Base-by-base conservation (phyloP, 2,113 vertebrate species). In the Grallaria varia region DNA sequence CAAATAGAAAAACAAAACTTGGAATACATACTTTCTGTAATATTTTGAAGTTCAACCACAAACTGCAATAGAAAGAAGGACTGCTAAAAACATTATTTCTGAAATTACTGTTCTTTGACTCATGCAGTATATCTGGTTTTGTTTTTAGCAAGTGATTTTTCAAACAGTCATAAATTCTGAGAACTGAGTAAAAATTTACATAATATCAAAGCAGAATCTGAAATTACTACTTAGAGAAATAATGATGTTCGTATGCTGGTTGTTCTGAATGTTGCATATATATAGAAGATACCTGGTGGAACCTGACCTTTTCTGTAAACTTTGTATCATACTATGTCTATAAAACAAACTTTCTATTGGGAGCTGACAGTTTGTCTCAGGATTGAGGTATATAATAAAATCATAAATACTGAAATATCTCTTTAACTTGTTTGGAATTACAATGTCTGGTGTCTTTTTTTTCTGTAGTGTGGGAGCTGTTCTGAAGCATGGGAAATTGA, bases 11-110 rank as follows among this genome's bases (percentile, higher is more conserved):
- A 49, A 68, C 1, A 14, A 95, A 94, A 30, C 53, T 83, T 78
- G 56, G 60, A 86, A 71, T 62, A 47, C 6, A 33, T 71, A 40
- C 60, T 83, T 87, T 87, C 74, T 3, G 5, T 58, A 91, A 58
- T 4, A 30, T 87, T 89, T 84, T 94, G 89, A 96, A 95, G 87
- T 95, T 97, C 94, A 95, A 15, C 12, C 15, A 93, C 55, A 93
- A 91, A 81, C 33, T 63, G 30, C n/a, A 90, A 15, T 44, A 69
- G n/a, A 87, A 55, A 53, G 31, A 69, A 91, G 10, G 18, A 2
- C 9, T 77, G 62, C n/a, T 62, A 4, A 84, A 80, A 35, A 3
- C 9, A 44, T 62, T 1, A 85, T 91, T 95, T 89, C 22, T 90
- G 64, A 73, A 84, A 89, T 84, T 72, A 82, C 18, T 59, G 7